Base-by-base conservation (phyloP, 2,888 invertebrate species). In the Ormyrus labotus region DNA sequence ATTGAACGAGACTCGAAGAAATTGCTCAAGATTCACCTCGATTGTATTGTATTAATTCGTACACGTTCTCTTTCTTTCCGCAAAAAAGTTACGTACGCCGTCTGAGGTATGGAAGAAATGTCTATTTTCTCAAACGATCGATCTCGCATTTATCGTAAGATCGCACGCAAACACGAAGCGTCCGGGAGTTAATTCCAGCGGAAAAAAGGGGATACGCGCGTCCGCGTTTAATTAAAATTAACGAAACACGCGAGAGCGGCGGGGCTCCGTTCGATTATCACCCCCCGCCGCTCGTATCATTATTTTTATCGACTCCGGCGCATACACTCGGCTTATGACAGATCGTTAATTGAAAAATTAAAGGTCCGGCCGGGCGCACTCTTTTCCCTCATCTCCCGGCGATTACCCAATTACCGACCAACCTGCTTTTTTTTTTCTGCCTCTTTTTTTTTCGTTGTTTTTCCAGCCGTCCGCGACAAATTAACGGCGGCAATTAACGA, bases 341-440 rank as follows among this genome's bases (percentile, higher is more conserved):
- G 72, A 68, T 63, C 47, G 63, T 61, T 67, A 68, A 76, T 72
- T 76, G 72, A 81, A 76, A 81, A 80, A 76, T 81, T 77, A 72
- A 48, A 81, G 69, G 50, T 2, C n/a, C 48, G 34, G 48, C 9
- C 5, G n/a, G 10, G 13, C 6, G 63, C 7, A 11, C 48, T 51
- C 13, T 57, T 68, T 68, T 68, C 55, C 13, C 45, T 57, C 47
- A 9, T 70, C 2, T 51, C 48, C 53, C 57, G 50, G 34, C 71
- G 67, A 80, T 70, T 65, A 69, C 50, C 53, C 71, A 67, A 80
- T 75, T 67, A 65, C 8, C n/a, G n/a, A 57, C 7, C 51, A 48
- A 51, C 10, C 34, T 34, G 34, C 34, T 34, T 34, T 61, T 10
- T 61, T 63, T 63, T 71, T 57, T 63, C n/a, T 19, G n/a, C 64